A percentile compares a stretch with the other conserved stretches of the same genome.
phyloP scores from a whole-genome alignment of 2,888 invertebrate genomes.

The Athrips mouffetella region DNA sequence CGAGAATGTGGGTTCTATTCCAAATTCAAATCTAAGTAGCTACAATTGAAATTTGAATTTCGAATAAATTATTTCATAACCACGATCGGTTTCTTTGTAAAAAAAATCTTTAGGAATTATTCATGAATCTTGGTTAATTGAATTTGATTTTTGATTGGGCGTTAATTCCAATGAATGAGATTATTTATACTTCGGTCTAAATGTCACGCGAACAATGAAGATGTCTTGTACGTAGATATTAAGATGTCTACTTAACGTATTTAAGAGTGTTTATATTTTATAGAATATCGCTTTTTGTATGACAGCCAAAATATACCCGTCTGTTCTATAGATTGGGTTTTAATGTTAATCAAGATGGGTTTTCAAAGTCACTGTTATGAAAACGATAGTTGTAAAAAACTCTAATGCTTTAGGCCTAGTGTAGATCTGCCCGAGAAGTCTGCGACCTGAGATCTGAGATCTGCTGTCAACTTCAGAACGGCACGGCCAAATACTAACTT shows the following conservation, averaged over 20 bases:
- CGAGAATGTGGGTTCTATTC: slow-evolving; percentile 64
- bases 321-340: too few species aligned
- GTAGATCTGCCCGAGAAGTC: too few species aligned
- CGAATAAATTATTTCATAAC: slow-evolving; percentile 48
- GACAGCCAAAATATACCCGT: neutral
- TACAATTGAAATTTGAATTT: slow-evolving; percentile 45
- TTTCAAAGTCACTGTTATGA: too few species aligned
- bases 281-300: neutral
- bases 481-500: too few species aligned
- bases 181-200: slow-evolving; percentile 71
- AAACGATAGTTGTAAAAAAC: too few species aligned
- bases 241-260: slow-evolving; percentile 1
- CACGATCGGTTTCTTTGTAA: slow-evolving; percentile 36
- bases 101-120: slow-evolving; percentile 40
- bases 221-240: neutral
- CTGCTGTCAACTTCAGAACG: too few species aligned
- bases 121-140: slow-evolving; percentile 45
- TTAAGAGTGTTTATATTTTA: neutral
- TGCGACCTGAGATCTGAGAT: too few species aligned
- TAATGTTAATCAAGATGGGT: too few species aligned
- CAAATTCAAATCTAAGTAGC: slow-evolving; percentile 53
- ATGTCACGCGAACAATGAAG: slow-evolving; percentile 73
- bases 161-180: slow-evolving; percentile 43
- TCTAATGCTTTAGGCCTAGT: too few species aligned
- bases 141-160: slow-evolving; percentile 37